These are phyloP conservation scores for Sebastes wilsoni DNA, from an alignment of 2,797 vertebrate species.

Conservation along the genomic window DNA sequence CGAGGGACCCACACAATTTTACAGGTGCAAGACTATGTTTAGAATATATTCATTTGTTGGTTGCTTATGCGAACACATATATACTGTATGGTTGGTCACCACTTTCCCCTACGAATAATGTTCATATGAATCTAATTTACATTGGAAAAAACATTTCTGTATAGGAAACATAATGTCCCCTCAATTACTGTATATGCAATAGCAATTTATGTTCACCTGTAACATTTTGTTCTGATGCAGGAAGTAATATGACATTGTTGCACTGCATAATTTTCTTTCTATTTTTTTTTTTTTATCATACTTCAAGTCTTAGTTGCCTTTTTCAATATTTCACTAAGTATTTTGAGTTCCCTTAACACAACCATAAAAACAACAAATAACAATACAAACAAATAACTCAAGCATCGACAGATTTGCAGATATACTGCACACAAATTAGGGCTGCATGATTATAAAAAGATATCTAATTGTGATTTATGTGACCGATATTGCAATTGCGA, in stretches of 20 bases:
- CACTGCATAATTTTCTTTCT: background rate
- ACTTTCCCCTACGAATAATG: background rate
- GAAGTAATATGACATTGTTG: background rate
- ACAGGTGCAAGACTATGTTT: background rate
- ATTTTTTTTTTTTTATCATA: background rate
- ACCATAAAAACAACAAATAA: too few relatives aligned
- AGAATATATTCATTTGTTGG: background rate
- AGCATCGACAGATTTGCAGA: background rate
- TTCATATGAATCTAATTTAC: background rate
- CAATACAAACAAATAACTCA: background rate
- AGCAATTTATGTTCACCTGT: background rate
- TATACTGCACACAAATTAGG: background rate
- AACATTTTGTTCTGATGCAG: slow-evolving; percentile 4
- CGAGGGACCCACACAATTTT: background rate
- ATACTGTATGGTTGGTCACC: background rate
- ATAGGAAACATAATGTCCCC: background rate
- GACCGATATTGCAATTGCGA: background rate
- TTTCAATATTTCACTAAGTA: background rate
- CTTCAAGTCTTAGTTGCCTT: background rate
- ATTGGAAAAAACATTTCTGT: background rate
- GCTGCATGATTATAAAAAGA: background rate
- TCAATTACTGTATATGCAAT: background rate
- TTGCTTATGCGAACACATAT: background rate
- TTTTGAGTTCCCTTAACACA: background rate
- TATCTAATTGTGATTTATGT: background rate